Base-by-base conservation (phyloP, 2,797 vertebrate species). In the Sphaeramia orbicularis region DNA sequence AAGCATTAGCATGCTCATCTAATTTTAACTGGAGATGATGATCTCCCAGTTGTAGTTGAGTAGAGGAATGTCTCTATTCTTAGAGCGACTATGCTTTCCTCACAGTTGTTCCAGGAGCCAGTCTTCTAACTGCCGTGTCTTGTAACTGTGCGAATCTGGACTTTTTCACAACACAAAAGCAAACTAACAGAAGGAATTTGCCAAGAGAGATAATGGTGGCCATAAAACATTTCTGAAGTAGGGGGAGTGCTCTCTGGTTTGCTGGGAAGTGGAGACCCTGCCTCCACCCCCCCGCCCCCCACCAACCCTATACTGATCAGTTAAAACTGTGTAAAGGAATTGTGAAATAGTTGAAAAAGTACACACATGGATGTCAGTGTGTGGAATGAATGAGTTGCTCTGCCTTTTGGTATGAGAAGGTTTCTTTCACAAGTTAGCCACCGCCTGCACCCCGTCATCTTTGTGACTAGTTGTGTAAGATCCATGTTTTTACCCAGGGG, bases 11-110 rank as follows among this genome's bases (percentile, higher is more conserved):
- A 43, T 11, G 19, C 16, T 12, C 14, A 48, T 71, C 65, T 78
- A 78, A 75, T 66, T 81, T 66, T 75, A 84, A 65, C 68, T 42
- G 35, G 30, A 32, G 30, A 2, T 16, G 14, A 24, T 40, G 16
- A 40, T 47, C 18, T 57, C 37, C 51, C 7, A 16, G 38, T 18
- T 57, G 47, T 49, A 59, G 48, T 8, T 7, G 59, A 76, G 62
- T 51, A 54, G 50, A 69, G 30, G 64, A 63, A 71, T 63, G 41
- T 9, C 4, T 63, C 69, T 76, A 76, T 63, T 62, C 72, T 70
- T 64, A 74, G 59, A 10, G 3, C 8, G 27, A 3, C 4, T 16
- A 9, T n/a, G 4, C 16, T 16, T 15, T 16, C 32, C 15, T 11
- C 24, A 18, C 30, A 37, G 35, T 14, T 6, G 4, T 44, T 35